phyloP scores from a whole-genome alignment of 1,140 invertebrate genomes.

The Aphaenogaster rudis region DNA sequence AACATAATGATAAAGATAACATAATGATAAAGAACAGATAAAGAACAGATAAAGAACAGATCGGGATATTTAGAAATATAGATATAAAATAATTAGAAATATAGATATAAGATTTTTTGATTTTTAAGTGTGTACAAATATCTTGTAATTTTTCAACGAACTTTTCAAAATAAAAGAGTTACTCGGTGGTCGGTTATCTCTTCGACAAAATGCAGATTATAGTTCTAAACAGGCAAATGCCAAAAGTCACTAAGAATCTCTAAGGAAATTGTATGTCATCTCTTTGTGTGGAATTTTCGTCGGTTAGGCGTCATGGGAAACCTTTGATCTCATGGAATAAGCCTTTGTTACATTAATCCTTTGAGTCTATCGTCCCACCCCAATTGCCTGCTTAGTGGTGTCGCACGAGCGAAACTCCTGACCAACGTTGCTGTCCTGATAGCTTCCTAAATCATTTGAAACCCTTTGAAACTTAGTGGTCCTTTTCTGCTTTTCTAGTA shows the following conservation, averaged over 20 bases:
- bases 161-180: neutral
- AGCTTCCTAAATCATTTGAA: constrained; percentile 78
- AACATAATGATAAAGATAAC: neutral
- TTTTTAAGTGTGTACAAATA: neutral
- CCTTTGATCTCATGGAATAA: constrained; percentile 55
- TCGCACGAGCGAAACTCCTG: constrained; percentile 56
- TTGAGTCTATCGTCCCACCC: constrained; percentile 29
- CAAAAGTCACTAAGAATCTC: neutral
- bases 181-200: neutral
- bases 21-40: neutral
- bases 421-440: constrained; percentile 72
- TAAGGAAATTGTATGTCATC: constrained; percentile 8
- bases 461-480: constrained; percentile 72
- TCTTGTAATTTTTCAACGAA: neutral
- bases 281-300: constrained; percentile 31
- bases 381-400: constrained; percentile 14
- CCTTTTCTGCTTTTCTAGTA: constrained; percentile 76
- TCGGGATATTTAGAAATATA: neutral
- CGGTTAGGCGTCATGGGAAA: neutral
- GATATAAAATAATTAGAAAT: neutral
- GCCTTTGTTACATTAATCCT: constrained; percentile 77
- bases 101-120: neutral
- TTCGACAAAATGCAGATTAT: neutral
- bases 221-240: neutral
- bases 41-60: neutral